These are phyloP conservation scores for Cardiocondyla obscurior DNA, from an alignment of 1,140 invertebrate species.

Conservation along the genomic window DNA sequence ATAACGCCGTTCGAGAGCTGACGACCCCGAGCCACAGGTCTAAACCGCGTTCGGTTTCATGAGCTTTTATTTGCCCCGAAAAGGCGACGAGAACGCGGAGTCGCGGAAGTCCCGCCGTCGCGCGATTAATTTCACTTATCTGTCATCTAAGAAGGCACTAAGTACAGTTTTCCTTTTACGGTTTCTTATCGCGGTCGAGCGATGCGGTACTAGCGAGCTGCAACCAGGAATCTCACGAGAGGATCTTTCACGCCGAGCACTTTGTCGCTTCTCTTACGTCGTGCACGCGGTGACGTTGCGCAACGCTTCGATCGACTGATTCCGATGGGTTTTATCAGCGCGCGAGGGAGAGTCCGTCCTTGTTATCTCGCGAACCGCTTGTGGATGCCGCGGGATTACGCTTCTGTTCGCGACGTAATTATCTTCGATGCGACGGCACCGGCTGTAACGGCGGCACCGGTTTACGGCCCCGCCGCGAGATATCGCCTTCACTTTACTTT, in stretches of 20 bases:
- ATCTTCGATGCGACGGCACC: background rate
- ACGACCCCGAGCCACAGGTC: background rate
- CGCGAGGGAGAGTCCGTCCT: background rate
- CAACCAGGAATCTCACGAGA: background rate
- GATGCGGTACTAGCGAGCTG: background rate
- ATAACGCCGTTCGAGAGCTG: background rate
- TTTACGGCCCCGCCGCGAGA: constrained; percentile 23
- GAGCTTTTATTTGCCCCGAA: background rate
- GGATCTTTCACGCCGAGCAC: background rate
- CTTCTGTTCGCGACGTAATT: background rate
- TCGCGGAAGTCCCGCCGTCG: background rate
- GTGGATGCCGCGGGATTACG: background rate
- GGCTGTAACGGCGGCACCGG: constrained; percentile 19
- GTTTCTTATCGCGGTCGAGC: background rate
- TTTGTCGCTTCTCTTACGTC: background rate
- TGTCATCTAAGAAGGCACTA: constrained; percentile 1
- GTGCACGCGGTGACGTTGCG: background rate
- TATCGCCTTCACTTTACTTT: constrained; percentile 1
- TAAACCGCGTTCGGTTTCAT: background rate
- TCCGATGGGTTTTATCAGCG: background rate
- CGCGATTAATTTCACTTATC: background rate
- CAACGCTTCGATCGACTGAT: background rate
- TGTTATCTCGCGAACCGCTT: background rate
- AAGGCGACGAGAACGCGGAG: background rate
- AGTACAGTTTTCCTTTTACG: constrained; percentile 18